phyloP scores from a whole-genome alignment of 53 echinoderm and acorn worm genomes.

The Stichopus horrens region DNA sequence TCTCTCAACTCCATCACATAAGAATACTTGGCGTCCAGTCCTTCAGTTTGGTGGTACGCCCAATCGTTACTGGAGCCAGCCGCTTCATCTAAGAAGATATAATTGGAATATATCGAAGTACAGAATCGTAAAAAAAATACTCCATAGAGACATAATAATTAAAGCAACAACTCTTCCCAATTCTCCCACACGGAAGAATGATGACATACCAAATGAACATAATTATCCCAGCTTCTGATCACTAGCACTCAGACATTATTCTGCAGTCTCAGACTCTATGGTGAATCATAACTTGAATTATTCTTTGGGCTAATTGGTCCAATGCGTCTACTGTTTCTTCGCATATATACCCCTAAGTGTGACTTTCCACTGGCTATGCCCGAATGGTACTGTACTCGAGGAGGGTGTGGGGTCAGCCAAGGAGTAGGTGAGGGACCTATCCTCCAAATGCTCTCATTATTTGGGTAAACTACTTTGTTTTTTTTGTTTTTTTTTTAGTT shows the following conservation, averaged over 20 bases:
- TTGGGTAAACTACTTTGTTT: too few species aligned
- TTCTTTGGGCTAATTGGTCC: too few species aligned
- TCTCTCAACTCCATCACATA: slow-evolving; percentile 74
- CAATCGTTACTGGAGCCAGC: slow-evolving; percentile 70
- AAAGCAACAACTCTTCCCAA: too few species aligned
- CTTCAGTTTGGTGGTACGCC: slow-evolving; percentile 44
- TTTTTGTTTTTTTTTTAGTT: too few species aligned
- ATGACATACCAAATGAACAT: not conserved
- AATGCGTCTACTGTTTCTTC: too few species aligned
- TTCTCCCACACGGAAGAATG: not conserved
- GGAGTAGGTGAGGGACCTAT: too few species aligned
- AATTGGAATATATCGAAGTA: not conserved
- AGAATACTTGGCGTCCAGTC: slow-evolving; percentile 67
- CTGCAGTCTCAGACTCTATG: not conserved
- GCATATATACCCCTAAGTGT: too few species aligned
- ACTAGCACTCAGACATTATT: not conserved
- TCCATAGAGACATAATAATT: not conserved
- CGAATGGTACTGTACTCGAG: too few species aligned
- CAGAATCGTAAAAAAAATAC: not conserved
- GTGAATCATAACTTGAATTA: too few species aligned
- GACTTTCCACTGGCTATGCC: too few species aligned
- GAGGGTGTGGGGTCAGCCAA: too few species aligned
- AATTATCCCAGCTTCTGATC: not conserved
- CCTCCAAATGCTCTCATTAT: too few species aligned
- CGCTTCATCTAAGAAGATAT: slow-evolving; percentile 54